These are phyloP conservation scores for Aselliscus stoliczkanus DNA, from an alignment of 2,797 vertebrate genomes.

Conservation along the genomic window DNA sequence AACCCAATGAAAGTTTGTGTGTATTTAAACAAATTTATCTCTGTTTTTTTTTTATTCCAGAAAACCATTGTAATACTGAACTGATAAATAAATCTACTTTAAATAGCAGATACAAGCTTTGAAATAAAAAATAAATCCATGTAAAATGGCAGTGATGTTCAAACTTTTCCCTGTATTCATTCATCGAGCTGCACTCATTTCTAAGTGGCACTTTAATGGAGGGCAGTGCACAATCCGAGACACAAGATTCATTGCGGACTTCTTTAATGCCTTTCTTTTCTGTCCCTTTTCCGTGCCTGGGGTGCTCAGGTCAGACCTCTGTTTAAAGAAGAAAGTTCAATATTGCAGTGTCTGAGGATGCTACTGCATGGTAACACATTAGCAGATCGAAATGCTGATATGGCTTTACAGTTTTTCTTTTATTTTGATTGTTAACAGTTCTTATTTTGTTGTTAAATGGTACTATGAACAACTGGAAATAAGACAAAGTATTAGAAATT, in stretches of 20 bases:
- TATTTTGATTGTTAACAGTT: not conserved
- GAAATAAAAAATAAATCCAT: conserved; percentile 7
- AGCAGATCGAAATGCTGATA: not conserved
- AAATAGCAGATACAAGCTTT: not conserved
- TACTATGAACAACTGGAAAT: not conserved
- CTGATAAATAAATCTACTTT: conserved; percentile 32
- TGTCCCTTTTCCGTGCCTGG: not conserved
- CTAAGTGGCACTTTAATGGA: not conserved
- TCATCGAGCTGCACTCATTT: not conserved
- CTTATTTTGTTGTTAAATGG: not conserved
- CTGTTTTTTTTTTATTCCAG: rapidly evolving
- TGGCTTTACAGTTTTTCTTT: not conserved
- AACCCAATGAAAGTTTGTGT: not conserved
- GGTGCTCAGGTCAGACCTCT: not conserved
- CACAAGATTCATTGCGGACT: not conserved
- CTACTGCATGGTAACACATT: rapidly evolving
- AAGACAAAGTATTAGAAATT: not conserved
- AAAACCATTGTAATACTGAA: not conserved
- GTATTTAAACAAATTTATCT: not conserved
- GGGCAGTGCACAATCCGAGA: not conserved
- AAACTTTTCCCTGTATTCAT: not conserved
- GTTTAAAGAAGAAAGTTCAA: not conserved
- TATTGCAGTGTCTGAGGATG: not conserved
- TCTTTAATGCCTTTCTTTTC: not conserved
- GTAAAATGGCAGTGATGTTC: not conserved